Base-by-base conservation (phyloP, 2,888 invertebrate species). In the Idaea dimidiata region DNA sequence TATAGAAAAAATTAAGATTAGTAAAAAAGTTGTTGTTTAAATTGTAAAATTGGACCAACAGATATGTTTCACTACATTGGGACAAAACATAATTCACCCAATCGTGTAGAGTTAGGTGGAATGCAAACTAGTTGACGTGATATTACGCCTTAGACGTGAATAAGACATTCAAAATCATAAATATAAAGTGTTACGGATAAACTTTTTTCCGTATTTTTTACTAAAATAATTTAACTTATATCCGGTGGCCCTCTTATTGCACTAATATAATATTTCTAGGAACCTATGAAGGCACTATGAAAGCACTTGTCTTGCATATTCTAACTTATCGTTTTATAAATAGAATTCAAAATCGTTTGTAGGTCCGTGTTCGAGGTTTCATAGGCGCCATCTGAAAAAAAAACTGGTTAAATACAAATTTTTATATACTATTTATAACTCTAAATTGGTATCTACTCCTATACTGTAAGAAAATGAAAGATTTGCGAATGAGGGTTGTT, bases 251-350 rank as follows among this genome's bases (percentile, higher is more conserved):
- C 73, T 71, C 68, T 68, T 77, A 77, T 83, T 81, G 79, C 76
- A 77, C 82, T 80, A 82, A 71, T 24, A 24, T 24, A 74, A 77
- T 73, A 77, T 73, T 79, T 69, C 78, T 85, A 87, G 82, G 81
- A 84, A 87, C 83, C 78, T 74, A 74, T 72, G 73, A 88, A 90
- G 90, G 89, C 89, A 90, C 89, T 72, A 83, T 72, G 77, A 79
- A 89, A 89, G 86, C 85, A 83, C 84, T 83, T 78, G 72, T 66
- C 79, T 74, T 54, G 14, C 18, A 56, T 59, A 17, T 62, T 71
- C 62, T 72, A 72, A 67, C 66, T 65, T 68, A 73, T 33, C 6
- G 59, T 54, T 66, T 54, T 77, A 69, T 66, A 71, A 67, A 70
- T 73, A 69, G 66, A 72, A 71, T 68, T 66, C 68, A 68, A 70